phyloP scores from a whole-genome alignment of 23 tunicate genomes.

The Halocynthia roretzi region DNA sequence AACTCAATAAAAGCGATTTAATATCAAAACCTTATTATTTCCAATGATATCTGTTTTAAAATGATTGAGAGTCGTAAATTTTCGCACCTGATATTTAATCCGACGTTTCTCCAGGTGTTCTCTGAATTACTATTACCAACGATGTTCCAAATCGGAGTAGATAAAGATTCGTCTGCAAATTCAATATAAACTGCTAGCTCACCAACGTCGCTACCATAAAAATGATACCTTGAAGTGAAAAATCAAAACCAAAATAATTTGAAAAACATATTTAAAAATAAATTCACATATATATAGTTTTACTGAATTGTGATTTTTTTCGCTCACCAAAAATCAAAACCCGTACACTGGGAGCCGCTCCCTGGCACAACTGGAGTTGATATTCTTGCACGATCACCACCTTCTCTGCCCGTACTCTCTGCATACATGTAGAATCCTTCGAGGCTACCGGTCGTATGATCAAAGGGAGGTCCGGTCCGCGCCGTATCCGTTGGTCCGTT shows the following conservation, averaged over 20 bases:
- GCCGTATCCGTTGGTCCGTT: conserved; percentile 48
- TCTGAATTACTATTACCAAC: conserved; percentile 11
- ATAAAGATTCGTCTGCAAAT: conserved; percentile 13
- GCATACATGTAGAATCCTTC: conserved; percentile 71
- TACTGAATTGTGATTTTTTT: not conserved
- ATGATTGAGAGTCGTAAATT: too few species aligned
- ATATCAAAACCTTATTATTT: not conserved
- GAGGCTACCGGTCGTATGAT: conserved; percentile 42
- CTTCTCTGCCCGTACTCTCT: conserved; percentile 37
- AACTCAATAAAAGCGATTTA: too few species aligned
- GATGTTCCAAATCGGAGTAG: conserved; percentile 58
- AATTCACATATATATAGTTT: not conserved
- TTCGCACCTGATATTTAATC: conserved; percentile 53
- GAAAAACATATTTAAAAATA: not conserved
- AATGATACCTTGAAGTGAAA: conserved; percentile 50
- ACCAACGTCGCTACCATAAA: conserved; percentile 57
- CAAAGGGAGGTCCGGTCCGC: conserved; percentile 58
- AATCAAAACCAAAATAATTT: not conserved
- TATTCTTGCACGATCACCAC: conserved; percentile 34
- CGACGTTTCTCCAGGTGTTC: conserved; percentile 35
- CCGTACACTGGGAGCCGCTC: conserved; percentile 46
- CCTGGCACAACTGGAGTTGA: conserved; percentile 45
- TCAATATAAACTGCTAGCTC: conserved; percentile 54
- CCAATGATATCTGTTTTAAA: not conserved
- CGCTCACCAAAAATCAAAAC: conserved; percentile 60